These are phyloP conservation scores for Microtus richardsoni DNA, from an alignment of 2,113 vertebrate species.

Conservation along the genomic window DNA sequence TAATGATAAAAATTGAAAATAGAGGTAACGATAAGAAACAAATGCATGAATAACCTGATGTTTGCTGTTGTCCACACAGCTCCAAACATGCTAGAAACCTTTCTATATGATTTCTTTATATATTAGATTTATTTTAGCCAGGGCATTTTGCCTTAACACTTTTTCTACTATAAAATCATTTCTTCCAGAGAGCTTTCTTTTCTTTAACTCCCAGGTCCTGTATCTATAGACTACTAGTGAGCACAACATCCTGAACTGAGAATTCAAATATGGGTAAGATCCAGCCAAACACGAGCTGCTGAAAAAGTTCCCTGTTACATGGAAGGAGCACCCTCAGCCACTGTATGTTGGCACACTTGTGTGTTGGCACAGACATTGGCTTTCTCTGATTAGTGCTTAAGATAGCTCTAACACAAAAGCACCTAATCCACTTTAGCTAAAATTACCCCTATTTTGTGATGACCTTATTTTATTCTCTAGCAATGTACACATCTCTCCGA, in stretches of 20 bases:
- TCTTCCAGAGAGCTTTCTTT: not conserved
- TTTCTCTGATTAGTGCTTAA: not conserved
- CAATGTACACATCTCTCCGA: not conserved
- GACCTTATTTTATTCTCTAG: not conserved
- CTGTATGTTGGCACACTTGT: not conserved
- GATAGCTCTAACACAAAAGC: not conserved
- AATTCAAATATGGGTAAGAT: not conserved
- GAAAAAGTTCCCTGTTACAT: not conserved
- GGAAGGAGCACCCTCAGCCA: not conserved
- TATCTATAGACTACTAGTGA: not conserved
- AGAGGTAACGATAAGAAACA: not conserved
- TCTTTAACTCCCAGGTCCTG: too few relatives aligned
- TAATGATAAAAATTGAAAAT: not conserved
- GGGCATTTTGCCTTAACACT: not conserved
- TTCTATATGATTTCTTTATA: not conserved
- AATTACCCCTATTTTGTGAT: not conserved
- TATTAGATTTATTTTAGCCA: not conserved
- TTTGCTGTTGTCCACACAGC: not conserved
- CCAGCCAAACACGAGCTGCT: not conserved
- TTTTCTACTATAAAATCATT: not conserved
- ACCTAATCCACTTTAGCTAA: not conserved
- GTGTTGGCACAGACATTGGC: not conserved
- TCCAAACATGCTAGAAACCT: not conserved
- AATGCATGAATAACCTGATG: not conserved
- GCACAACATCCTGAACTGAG: accelerated